Evolutionary conservation across 2,113 vertebrate genomes (phyloP), one percentile per base, ranked within the genome.

Genomic region (Plecotus auritus): DNA sequence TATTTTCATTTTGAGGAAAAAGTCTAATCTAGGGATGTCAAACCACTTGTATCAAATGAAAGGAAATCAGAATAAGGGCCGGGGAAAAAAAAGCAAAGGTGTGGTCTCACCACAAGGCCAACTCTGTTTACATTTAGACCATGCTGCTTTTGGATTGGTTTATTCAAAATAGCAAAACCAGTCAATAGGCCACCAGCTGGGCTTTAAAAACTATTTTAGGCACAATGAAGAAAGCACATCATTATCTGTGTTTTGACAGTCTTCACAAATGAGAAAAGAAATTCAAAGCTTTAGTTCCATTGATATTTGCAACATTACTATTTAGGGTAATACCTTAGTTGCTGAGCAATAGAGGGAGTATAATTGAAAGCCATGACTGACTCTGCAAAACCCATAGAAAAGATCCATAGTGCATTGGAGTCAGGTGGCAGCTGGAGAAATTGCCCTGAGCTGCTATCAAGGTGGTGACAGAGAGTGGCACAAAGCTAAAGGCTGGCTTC

Each of bases 151-250:
- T 96, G 56, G 69, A 85, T 95, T 77, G 9, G n/a, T 72, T 93
- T 96, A 95, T 96, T 95, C 93, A 97, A 94, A 96, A 95, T 92
- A 95, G 89, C 91, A 92, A 96, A 95, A 94, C 77, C 81, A 92
- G 85, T 96, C 95, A 93, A 92, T 90, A 96, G 85, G 61, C 81
- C 81, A 94, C 93, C 94, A 78, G 81, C 93, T 91, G 95, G 73
- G 73, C 77, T 95, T 95, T 97, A 85, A 95, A 93, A 28, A 95
- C 61, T 69, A 40, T 95, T 86, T 94, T 95, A 95, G 66, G 73
- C 5, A 42, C 81, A 88, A 81, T 66, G 85, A 94, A 88, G 93
- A 85, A 96, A 92, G 20, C 2, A 2, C 20, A 23, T 72, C 83
- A 93, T 85, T 82, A 85, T 86, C 69, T 96, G 76, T 93, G 67